phyloP scores from a whole-genome alignment of 2,113 vertebrate genomes.

The Rallus limicola region DNA sequence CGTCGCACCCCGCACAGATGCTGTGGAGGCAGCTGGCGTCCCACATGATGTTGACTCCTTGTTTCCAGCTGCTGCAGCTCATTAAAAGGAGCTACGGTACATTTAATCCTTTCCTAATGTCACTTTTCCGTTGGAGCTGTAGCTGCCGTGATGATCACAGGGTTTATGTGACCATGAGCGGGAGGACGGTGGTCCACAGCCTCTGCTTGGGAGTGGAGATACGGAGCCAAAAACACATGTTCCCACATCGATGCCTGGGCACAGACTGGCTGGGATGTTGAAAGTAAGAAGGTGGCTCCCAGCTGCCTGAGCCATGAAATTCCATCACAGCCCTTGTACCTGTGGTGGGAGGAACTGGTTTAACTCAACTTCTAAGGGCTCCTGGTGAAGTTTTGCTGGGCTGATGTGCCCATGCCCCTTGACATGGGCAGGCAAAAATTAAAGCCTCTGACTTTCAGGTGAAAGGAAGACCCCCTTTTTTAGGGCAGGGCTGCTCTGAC shows the following conservation, averaged over 20 bases:
- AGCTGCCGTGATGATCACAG: not conserved
- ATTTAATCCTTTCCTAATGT: constrained; percentile 9
- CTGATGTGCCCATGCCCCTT: too few relatives aligned
- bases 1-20: not conserved
- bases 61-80: constrained; percentile 23
- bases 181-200: not conserved
- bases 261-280: not conserved
- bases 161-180: not conserved
- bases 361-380: not conserved
- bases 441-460: not conserved
- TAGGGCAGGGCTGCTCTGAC: not conserved
- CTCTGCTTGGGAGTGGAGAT: not conserved
- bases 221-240: not conserved
- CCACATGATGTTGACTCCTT: not conserved
- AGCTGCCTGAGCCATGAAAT: not conserved
- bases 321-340: not conserved
- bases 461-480: not conserved
- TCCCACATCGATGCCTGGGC: not conserved
- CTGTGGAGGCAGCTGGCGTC: not conserved
- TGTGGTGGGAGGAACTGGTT: not conserved
- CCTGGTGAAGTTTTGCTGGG: not conserved
- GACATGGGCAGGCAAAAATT: not conserved
- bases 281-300: not conserved
- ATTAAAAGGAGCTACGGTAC: not conserved
- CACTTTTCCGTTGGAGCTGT: not conserved